Evolutionary conservation across 2,797 vertebrate genomes (phyloP).

Genomic region (Parotocinclus haroldoi): DNA sequence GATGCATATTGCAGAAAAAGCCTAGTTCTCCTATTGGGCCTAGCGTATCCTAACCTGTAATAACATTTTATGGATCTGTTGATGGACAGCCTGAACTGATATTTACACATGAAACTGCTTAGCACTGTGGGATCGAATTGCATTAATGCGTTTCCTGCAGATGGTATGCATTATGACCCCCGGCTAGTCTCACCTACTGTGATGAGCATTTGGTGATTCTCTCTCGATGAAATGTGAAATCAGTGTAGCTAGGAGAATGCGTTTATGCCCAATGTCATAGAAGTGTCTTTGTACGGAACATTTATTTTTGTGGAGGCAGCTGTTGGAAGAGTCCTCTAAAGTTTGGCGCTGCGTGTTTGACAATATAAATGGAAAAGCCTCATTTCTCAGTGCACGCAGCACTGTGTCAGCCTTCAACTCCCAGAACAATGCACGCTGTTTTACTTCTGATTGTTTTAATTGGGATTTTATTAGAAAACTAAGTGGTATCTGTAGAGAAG

Average conservation of each 20-base stretch:
- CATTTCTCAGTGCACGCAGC: conserved; percentile 43
- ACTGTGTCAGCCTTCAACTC: conserved; percentile 26
- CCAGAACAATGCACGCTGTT: conserved; percentile 6
- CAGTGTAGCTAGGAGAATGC: conserved; percentile 47
- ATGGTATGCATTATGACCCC: conserved; percentile 48
- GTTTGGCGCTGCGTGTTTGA: conserved; percentile 47
- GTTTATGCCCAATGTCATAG: conserved; percentile 57
- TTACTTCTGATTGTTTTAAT: conserved; percentile 10
- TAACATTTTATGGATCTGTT: conserved; percentile 73
- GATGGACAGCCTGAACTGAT: conserved; percentile 57
- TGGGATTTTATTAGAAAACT: conserved; percentile 1
- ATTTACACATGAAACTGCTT: conserved; percentile 55
- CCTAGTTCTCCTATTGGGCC: conserved; percentile 50
- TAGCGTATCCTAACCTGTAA: conserved; percentile 57
- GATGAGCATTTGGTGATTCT: conserved; percentile 47
- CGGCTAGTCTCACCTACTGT: conserved; percentile 40
- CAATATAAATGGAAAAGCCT: conserved; percentile 37
- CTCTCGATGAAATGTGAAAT: conserved; percentile 57
- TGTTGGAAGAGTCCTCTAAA: conserved; percentile 53
- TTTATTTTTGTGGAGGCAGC: conserved; percentile 61
- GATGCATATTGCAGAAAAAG: conserved; percentile 50
- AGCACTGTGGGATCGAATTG: conserved; percentile 55
- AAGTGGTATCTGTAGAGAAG: conserved; percentile 13
- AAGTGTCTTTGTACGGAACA: conserved; percentile 52
- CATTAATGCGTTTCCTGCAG: conserved; percentile 50